Evolutionary conservation across 2,113 vertebrate species (phyloP).

Genomic region (Hippoglossus stenolepis): DNA sequence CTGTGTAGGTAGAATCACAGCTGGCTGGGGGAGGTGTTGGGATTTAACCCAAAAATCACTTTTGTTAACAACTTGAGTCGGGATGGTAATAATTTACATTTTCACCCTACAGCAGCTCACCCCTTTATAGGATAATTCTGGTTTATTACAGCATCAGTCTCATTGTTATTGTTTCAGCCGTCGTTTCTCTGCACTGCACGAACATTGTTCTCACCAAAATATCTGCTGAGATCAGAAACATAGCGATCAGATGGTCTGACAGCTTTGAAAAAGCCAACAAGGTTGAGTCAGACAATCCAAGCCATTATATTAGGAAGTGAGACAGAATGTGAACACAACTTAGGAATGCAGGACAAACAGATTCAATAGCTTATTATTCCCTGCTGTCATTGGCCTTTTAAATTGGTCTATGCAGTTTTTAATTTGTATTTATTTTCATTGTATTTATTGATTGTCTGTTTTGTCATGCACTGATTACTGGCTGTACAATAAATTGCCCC

Average conservation of each 20-base stretch:
- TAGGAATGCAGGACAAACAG: too few species aligned
- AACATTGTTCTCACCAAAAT: neutral
- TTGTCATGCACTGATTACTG: too few species aligned
- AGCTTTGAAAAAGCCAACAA: neutral
- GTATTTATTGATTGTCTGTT: too few species aligned
- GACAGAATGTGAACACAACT: too few species aligned
- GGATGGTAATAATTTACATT: slow-evolving; percentile 24
- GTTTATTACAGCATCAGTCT: slow-evolving; percentile 10
- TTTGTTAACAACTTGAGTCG: slow-evolving; percentile 28
- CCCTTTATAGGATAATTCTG: slow-evolving; percentile 29
- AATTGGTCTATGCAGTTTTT: too few species aligned
- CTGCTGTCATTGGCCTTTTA: too few species aligned
- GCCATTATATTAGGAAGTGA: too few species aligned
- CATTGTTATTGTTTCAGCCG: neutral
- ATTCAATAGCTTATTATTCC: too few species aligned
- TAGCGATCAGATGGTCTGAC: neutral
- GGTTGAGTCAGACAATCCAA: neutral
- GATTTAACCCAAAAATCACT: slow-evolving; percentile 51
- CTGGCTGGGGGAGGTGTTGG: slow-evolving; percentile 16
- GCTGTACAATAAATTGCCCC: too few species aligned
- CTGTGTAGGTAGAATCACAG: slow-evolving; percentile 19
- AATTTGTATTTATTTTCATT: too few species aligned
- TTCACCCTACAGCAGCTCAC: slow-evolving; percentile 20
- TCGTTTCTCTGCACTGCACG: neutral
- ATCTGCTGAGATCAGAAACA: neutral